These are phyloP conservation scores for Cydia fagiglandana DNA, from an alignment of 1,140 invertebrate species.

Conservation along the genomic window DNA sequence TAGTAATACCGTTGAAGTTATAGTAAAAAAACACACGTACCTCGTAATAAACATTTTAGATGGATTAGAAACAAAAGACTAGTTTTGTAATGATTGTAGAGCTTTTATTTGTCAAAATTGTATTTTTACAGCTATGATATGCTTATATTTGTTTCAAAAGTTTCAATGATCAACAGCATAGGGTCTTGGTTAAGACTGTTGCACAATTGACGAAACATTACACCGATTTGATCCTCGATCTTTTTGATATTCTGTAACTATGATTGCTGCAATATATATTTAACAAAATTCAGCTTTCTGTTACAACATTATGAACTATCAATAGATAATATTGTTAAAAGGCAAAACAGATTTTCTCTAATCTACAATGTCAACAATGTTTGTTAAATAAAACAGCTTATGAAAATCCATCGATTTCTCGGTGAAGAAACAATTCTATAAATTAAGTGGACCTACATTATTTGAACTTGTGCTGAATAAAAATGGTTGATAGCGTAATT, in stretches of 20 bases:
- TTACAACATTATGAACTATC: slow-evolving; percentile 73
- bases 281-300: slow-evolving; percentile 75
- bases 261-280: slow-evolving; percentile 42
- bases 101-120: slow-evolving; percentile 85
- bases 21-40: slow-evolving; percentile 25
- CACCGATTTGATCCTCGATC: slow-evolving; percentile 64
- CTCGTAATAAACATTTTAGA: not conserved
- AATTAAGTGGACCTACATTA: slow-evolving; percentile 74
- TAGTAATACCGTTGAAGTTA: not conserved
- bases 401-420: slow-evolving; percentile 54
- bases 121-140: slow-evolving; percentile 91
- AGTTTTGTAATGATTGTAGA: slow-evolving; percentile 80
- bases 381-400: slow-evolving; percentile 77
- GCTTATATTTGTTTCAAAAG: slow-evolving; percentile 88
- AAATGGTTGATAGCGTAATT: slow-evolving; percentile 65
- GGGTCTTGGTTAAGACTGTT: slow-evolving; percentile 65
- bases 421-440: slow-evolving; percentile 67
- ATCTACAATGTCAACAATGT: slow-evolving; percentile 78
- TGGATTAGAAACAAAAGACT: slow-evolving; percentile 54
- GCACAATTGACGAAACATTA: slow-evolving; percentile 73
- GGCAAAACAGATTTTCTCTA: slow-evolving; percentile 77
- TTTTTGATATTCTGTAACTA: slow-evolving; percentile 68
- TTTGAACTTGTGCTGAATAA: slow-evolving; percentile 76
- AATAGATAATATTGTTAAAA: slow-evolving; percentile 67
- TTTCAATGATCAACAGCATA: slow-evolving; percentile 80